These are phyloP conservation scores for Parapsyche elsis DNA, from an alignment of 1,140 invertebrate genomes.

Conservation along the genomic window DNA sequence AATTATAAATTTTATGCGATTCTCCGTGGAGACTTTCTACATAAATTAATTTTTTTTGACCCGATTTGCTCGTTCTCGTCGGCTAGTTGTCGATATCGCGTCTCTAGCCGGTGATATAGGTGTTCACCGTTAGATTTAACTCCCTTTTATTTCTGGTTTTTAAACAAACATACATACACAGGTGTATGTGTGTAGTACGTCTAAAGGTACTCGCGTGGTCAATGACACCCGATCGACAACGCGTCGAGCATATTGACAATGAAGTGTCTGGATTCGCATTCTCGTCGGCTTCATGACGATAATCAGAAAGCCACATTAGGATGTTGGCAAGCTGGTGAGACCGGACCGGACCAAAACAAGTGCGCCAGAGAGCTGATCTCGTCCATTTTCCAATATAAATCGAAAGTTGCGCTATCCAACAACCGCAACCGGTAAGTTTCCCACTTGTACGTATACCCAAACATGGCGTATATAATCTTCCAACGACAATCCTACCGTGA, in stretches of 20 bases:
- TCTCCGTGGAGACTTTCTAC: too few relatives aligned
- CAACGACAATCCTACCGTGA: neutral
- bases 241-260: constrained; percentile 19
- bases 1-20: too few relatives aligned
- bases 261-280: neutral
- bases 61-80: too few relatives aligned
- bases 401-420: constrained; percentile 8
- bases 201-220: neutral
- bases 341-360: neutral
- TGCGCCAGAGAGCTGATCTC: neutral
- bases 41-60: too few relatives aligned
- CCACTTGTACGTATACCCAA: neutral
- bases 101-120: neutral
- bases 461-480: neutral
- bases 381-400: constrained; percentile 1
- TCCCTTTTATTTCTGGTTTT: neutral
- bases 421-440: neutral
- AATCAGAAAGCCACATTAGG: constrained; percentile 1
- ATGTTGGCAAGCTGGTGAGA: neutral
- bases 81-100: neutral
- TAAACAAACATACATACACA: neutral
- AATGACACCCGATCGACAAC: constrained; percentile 22
- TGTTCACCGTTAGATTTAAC: neutral
- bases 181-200: neutral
- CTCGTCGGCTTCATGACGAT: neutral